Evolutionary conservation across 2,113 vertebrate species (phyloP), one percentile per base, ranked within the genome.

Genomic region (Oncorhynchus keta): DNA sequence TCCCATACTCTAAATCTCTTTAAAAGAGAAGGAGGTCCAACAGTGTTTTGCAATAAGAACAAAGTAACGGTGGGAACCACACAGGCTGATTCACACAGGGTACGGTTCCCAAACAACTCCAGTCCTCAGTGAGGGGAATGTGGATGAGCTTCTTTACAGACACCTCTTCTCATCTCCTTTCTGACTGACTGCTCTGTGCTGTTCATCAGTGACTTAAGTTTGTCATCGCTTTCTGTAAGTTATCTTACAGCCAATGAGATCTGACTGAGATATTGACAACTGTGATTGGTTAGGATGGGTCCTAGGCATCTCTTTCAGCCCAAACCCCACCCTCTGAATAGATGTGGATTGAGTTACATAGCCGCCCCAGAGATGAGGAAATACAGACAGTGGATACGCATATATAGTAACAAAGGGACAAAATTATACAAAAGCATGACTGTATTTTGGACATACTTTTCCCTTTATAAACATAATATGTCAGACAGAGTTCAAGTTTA

Each of bases 221-320:
- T 24, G 61, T n/a, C 71, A 62, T 24, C 8, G 71, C 71, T 62
- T 20, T 73, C 55, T 35, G 48, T 48, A 24, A 20, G 24, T 8
- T 57, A 14, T 45, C 4, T 13, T 16, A 70, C 45, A 49, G 24
- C 39, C 26, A 14, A 14, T 59, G 24, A 72, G 49, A 57, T 51
- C 70, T 26, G 11, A 11, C 18, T 16, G 20, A 57, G 5, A 20
- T 62, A 62, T 73, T 65, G 72, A 64, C 72, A 48, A 14, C 9
- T 13, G 5, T 1, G 59, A 61, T 30, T 2, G 59, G 72, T 45
- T 12, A 64, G 32, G 72, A 65, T 6, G 20, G 45, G 14, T 74
- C 35, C 16, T 74, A 45, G 65, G 61, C 72, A 16, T 64, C n/a
- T 74, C 61, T 64, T 64, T 48, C 32, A 65, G 20, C 35, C 13